Evolutionary conservation across 30 jellyfish, hydroid and myxozoan species (phyloP), one percentile per base, ranked within the genome.

Genomic region (Clytia hemisphaerica): DNA sequence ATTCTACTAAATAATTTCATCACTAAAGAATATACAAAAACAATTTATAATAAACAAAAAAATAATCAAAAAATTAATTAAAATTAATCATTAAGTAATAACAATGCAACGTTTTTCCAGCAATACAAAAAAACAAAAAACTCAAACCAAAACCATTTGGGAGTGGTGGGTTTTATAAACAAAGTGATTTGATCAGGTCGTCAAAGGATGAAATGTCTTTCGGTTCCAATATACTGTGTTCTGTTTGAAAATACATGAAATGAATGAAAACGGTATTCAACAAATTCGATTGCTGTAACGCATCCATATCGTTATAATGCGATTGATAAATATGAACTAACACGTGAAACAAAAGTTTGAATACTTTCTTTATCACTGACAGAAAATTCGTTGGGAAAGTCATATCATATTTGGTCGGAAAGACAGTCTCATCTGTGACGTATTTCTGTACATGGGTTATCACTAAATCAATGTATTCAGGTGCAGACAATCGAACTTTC

Each of bases 321-420:
- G 89, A 54, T 32, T 84, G 91, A 62, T 89, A 89, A 2, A 89
- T 71, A 64, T 89, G 98, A 6, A 88, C 98, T 25, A 89, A 67
- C 12, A 89, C 95, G 67, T 89, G 98, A 51, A 89, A 89, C 77
- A 89, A 45, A 42, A 89, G 68, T 37, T 78, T 62, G 82, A 89
- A 89, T n/a, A 89, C 82, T 58, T 72, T 75, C 42, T 80, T 89
- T 10, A 89, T 70, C 14, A 81, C 67, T 54, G 95, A 37, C 50
- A 42, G 75, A 53, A 89, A 89, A 76, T 89, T 82, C 1, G 62
- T 35, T 24, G 94, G 95, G 59, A 89, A 89, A 25, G 15, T 45
- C 94, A 58, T 74, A 67, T 93, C 98, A 63, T 80, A 89, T 70
- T 89, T 89, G 15, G 98, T 89, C 6, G 98, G 98, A 46, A 89